Percentiles rank a stretch among this genome's conserved stretches.
Conservation (phyloP, 2,113 vertebrate genomes). For the Cyrtonyx montezumae region DNA sequence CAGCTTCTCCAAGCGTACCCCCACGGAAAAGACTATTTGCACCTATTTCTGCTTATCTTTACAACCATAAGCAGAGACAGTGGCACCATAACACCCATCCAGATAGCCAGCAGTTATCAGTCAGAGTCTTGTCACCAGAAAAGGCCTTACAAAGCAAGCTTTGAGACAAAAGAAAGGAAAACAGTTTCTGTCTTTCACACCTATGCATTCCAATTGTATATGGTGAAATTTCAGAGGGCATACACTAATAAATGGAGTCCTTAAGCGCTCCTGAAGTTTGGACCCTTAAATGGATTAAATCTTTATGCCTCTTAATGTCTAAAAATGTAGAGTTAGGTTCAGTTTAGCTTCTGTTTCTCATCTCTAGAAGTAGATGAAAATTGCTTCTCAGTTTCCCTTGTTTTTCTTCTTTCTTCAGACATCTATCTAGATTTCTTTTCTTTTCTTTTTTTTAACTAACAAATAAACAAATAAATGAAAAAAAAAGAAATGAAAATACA, state of each 20-base stretch:
- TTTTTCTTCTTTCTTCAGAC: not conserved
- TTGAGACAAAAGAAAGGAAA: no score
- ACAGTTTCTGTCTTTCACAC: no score
- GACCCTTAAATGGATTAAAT: not conserved
- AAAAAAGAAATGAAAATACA: not conserved
- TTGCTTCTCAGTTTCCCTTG: not conserved
- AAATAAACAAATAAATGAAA: not conserved
- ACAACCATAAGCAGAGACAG: no score
- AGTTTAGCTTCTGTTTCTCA: not conserved
- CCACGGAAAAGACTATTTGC: no score
- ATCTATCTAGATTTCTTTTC: not conserved
- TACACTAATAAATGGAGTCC: not conserved
- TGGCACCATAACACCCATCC: no score
- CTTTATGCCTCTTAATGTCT: not conserved
- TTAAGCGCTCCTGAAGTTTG: not conserved
- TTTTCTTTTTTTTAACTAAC: not conserved
- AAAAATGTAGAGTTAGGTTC: not conserved
- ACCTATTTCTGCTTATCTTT: no score
- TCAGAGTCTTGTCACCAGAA: no score
- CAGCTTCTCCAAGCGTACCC: no score
- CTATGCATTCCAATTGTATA: fast-evolving
- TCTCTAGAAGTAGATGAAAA: not conserved
- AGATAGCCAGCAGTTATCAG: no score
- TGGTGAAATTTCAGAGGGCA: not conserved
- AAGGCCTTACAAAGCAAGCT: no score